Conservation (phyloP, 2,797 vertebrate genomes). For the Rhinophrynus dorsalis region DNA sequence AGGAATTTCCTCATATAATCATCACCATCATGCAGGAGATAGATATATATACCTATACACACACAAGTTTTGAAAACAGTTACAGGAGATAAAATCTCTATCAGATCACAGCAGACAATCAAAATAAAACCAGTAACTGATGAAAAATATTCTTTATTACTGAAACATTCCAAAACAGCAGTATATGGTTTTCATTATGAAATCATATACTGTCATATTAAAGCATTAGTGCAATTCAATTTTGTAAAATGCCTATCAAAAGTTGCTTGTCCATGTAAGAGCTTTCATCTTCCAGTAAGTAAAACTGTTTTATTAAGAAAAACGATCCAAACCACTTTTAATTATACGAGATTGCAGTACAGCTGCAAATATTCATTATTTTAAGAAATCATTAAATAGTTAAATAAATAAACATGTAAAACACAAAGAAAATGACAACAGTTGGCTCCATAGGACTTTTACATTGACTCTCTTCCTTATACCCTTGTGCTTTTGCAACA, state of each 20-base stretch:
- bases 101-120: too few species aligned
- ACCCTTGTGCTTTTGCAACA: conserved; percentile 67
- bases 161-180: conserved; percentile 79
- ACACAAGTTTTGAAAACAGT: too few species aligned
- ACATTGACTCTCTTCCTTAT: conserved; percentile 56
- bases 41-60: too few species aligned
- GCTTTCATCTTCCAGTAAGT: conserved; percentile 60
- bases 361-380: conserved; percentile 17
- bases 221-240: conserved; percentile 80
- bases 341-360: conserved; percentile 63
- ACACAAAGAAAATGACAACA: conserved; percentile 56
- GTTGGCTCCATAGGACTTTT: conserved; percentile 58
- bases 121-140: conserved; percentile 58
- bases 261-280: conserved; percentile 76
- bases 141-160: conserved; percentile 82
- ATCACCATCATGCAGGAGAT: too few species aligned
- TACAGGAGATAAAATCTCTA: too few species aligned
- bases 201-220: conserved; percentile 71
- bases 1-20: too few species aligned
- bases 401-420: conserved; percentile 67
- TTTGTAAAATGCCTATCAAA: conserved; percentile 83
- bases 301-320: conserved; percentile 56
- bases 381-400: conserved; percentile 50
- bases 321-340: conserved; percentile 51
- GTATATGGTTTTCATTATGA: conserved; percentile 73